Conservation (phyloP, 2,113 vertebrate genomes). For the Pogonocichla stellata region DNA sequence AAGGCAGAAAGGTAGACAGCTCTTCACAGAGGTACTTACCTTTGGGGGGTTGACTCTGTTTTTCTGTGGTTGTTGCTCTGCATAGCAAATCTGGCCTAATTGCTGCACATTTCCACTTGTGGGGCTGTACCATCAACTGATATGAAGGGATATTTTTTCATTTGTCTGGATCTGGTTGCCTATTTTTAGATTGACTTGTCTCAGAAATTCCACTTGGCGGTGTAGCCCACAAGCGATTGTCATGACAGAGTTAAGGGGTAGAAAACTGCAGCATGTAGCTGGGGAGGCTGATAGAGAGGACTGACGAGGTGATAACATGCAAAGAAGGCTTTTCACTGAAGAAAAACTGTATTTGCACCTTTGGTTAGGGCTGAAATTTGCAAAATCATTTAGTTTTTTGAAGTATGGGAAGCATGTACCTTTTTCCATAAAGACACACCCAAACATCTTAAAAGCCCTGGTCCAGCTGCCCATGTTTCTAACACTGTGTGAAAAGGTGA, state of each 20-base stretch:
- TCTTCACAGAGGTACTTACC: neutral
- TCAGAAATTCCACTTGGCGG: neutral
- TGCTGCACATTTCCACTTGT: neutral
- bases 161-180: neutral
- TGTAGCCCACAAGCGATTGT: neutral
- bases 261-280: neutral
- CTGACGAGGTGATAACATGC: neutral
- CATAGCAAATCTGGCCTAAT: neutral
- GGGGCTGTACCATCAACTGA: neutral
- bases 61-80: neutral
- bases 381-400: neutral
- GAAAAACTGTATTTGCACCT: neutral
- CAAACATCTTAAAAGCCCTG: neutral
- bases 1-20: accelerated
- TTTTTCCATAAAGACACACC: neutral
- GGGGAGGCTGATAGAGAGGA: neutral
- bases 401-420: neutral
- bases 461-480: neutral
- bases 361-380: neutral
- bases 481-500: neutral
- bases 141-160: neutral
- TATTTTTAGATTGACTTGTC: neutral
- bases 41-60: accelerated
- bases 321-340: neutral
- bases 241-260: neutral